These are phyloP conservation scores for Himantopus leucocephalus DNA, from an alignment of 2,113 vertebrate genomes.

Conservation along the genomic window DNA sequence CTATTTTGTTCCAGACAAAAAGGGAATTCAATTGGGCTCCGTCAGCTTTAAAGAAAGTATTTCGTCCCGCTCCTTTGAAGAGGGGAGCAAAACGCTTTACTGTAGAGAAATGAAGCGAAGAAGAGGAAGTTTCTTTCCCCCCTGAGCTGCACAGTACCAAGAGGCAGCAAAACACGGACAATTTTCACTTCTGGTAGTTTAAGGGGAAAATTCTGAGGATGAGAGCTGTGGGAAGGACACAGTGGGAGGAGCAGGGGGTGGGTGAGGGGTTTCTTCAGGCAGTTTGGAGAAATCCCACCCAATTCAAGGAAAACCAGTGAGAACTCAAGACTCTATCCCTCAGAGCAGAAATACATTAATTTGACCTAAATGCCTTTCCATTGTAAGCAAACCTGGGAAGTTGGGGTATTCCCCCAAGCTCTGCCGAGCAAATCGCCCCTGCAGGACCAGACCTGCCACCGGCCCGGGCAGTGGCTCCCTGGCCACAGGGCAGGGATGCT, in stretches of 20 bases:
- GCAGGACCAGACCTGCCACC: not conserved
- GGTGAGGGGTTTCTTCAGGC: not conserved
- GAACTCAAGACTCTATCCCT: not conserved
- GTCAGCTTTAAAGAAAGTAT: not conserved
- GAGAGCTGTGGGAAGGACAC: not conserved
- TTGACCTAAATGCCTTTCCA: not conserved
- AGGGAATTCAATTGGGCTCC: not conserved
- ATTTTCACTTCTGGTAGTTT: not conserved
- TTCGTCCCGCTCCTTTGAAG: not conserved
- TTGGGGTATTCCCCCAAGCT: not conserved
- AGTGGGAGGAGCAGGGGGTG: not conserved
- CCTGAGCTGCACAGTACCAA: not conserved
- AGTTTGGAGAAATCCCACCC: not conserved
- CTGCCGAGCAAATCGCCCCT: not conserved
- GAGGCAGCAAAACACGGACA: not conserved
- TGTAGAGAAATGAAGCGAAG: not conserved
- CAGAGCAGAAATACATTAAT: rapidly evolving
- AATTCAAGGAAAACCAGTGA: not conserved
- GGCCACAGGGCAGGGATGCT: not conserved
- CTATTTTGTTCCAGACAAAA: not conserved
- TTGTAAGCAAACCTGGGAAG: too few relatives aligned
- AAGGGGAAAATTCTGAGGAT: not conserved
- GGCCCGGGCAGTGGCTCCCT: not conserved
- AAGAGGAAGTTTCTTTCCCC: not conserved
- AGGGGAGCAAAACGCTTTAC: not conserved